Evolutionary conservation across 2,888 invertebrate species (phyloP).

Genomic region (Agonum fuliginosum): DNA sequence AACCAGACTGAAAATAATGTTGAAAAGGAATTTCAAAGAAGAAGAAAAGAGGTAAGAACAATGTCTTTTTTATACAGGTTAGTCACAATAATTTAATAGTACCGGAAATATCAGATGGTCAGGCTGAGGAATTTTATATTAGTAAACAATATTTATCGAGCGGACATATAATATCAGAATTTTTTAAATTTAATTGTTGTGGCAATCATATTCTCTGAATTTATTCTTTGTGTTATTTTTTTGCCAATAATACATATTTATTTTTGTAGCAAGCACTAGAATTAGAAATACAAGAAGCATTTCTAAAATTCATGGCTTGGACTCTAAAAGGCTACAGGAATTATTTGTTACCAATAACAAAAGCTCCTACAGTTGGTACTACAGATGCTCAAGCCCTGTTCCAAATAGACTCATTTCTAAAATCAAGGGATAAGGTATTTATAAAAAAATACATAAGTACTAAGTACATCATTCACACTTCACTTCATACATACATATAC

Average conservation of each 20-base stretch:
- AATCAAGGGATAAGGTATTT: constrained; percentile 88
- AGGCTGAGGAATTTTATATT: too few species aligned
- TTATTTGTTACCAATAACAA: constrained; percentile 93
- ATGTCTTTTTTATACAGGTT: too few species aligned
- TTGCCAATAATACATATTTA: too few species aligned
- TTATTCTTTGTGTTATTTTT: too few species aligned
- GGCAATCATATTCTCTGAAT: too few species aligned
- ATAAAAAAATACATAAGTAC: constrained; percentile 64
- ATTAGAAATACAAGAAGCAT: constrained; percentile 97
- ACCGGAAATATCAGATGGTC: too few species aligned
- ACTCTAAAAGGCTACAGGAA: constrained; percentile 93
- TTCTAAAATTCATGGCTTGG: constrained; percentile 95
- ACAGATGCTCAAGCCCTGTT: constrained; percentile 97
- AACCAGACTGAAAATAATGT: constrained; percentile 75
- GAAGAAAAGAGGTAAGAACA: constrained; percentile 82
- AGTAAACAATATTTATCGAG: too few species aligned
- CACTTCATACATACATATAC: too few species aligned
- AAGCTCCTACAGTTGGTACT: constrained; percentile 93
- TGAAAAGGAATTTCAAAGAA: constrained; percentile 88
- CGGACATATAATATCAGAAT: too few species aligned
- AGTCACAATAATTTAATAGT: too few species aligned
- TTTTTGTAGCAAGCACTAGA: constrained; percentile 86
- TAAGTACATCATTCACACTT: too few species aligned
- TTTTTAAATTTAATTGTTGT: too few species aligned
- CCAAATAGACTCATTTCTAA: constrained; percentile 91